Conservation (phyloP, 2,113 vertebrate genomes). For the Scomber colias region DNA sequence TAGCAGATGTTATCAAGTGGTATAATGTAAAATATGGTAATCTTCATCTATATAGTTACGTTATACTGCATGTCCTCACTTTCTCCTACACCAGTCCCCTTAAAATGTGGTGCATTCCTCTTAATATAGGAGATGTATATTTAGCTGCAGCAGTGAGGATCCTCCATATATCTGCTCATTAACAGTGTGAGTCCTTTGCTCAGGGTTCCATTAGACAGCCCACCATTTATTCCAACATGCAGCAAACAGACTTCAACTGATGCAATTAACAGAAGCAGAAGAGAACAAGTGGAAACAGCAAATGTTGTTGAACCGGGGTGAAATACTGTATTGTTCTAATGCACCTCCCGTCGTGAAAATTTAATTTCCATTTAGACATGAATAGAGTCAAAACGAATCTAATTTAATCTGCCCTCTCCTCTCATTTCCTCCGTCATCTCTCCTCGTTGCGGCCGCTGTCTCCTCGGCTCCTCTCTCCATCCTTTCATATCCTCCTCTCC, state of each 20-base stretch:
- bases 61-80: too few relatives aligned
- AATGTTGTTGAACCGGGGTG: constrained; percentile 29
- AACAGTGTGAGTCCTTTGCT: constrained; percentile 8
- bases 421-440: constrained; percentile 9
- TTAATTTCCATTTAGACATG: constrained; percentile 67
- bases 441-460: constrained; percentile 7
- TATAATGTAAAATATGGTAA: neutral
- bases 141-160: neutral
- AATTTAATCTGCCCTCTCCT: constrained; percentile 46
- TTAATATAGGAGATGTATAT: too few relatives aligned
- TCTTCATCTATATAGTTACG: too few relatives aligned
- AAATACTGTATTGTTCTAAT: constrained; percentile 42
- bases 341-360: constrained; percentile 53
- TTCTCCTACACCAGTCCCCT: neutral
- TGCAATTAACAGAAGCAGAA: constrained; percentile 35
- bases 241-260: constrained; percentile 42
- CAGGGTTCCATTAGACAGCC: constrained; percentile 21
- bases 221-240: constrained; percentile 19
- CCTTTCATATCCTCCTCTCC: neutral
- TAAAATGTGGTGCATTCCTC: neutral
- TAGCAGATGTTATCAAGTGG: too few relatives aligned
- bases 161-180: neutral
- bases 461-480: constrained; percentile 13
- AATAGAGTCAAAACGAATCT: constrained; percentile 60
- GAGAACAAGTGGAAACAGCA: constrained; percentile 40